Conservation (phyloP, 2,888 invertebrate species). For the Adelognathus sp. region DNA sequence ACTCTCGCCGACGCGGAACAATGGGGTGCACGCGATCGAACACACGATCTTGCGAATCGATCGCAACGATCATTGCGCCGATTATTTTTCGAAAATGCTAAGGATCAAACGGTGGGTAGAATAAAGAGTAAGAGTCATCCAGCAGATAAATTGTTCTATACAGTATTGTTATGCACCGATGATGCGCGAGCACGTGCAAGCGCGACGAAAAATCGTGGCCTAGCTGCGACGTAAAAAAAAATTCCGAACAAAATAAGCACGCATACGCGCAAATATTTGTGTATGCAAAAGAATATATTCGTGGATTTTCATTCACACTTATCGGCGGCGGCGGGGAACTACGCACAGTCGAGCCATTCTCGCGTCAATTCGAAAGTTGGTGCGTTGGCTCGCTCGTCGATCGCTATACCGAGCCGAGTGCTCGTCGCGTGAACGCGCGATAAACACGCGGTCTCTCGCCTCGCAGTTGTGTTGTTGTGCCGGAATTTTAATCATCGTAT, state of each 20-base stretch:
- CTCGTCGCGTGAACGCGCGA: constrained; percentile 14
- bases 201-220: no score
- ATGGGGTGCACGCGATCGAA: no score
- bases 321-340: constrained; percentile 10
- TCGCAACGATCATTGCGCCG: no score
- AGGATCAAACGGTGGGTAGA: no score
- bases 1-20: no score
- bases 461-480: constrained; percentile 2
- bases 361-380: constrained; percentile 56
- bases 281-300: neutral
- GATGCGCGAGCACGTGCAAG: no score
- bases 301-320: constrained; percentile 13
- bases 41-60: no score
- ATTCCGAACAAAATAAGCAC: neutral
- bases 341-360: neutral
- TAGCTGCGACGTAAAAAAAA: neutral
- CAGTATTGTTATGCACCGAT: no score
- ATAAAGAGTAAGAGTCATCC: no score
- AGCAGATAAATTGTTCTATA: no score
- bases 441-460: constrained; percentile 34
- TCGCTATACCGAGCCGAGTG: constrained; percentile 24
- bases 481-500: neutral
- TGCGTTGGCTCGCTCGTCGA: constrained; percentile 21
- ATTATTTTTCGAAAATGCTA: no score
- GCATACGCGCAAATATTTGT: neutral